Percentiles rank a stretch among this genome's conserved stretches.
These are phyloP conservation scores for Boulengeromyrus knoepffleri DNA, from an alignment of 2,113 vertebrate species.

Conservation along the genomic window DNA sequence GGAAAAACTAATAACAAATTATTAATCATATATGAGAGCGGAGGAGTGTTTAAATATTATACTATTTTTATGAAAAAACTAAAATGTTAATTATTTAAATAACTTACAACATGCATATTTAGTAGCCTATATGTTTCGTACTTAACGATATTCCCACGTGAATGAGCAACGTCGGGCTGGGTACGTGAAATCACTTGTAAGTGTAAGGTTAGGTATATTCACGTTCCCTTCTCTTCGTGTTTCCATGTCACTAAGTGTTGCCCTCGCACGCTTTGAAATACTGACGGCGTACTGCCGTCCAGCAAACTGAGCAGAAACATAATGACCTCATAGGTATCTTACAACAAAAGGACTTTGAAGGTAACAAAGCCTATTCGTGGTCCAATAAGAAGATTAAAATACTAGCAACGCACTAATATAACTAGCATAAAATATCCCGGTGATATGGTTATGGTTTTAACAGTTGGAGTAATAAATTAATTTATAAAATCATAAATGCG, in stretches of 20 bases:
- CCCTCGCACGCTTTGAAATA: not conserved
- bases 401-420: not conserved
- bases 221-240: not conserved
- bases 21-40: not conserved
- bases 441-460: not conserved
- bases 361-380: not conserved
- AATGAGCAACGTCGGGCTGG: not conserved
- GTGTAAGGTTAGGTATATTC: not conserved
- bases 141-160: not conserved
- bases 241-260: not conserved
- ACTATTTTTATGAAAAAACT: not conserved
- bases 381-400: not conserved
- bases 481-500: not conserved
- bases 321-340: slow-evolving; percentile 8
- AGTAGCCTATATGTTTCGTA: not conserved
- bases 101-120: not conserved
- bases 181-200: not conserved
- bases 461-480: not conserved
- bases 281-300: not conserved
- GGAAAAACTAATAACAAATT: not conserved
- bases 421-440: not conserved
- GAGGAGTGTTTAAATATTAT: not conserved
- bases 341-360: slow-evolving; percentile 1
- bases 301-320: not conserved
- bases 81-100: not conserved